These are phyloP conservation scores for Perdita meconis DNA, from an alignment of 2,888 invertebrate species.

Conservation along the genomic window DNA sequence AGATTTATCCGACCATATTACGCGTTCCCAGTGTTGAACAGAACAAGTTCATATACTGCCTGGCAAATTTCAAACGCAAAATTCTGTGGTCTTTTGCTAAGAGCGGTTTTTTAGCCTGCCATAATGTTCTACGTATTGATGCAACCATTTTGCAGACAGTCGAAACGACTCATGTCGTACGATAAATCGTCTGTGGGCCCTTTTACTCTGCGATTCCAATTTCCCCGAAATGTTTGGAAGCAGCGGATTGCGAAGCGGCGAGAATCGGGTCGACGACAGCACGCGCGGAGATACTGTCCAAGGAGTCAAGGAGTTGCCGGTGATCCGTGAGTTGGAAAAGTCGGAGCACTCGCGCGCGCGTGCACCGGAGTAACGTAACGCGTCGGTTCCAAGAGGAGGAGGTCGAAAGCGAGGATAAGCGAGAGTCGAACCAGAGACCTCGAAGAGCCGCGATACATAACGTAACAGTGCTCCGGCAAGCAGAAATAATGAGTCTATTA, in stretches of 20 bases:
- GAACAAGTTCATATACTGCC: conserved; percentile 5
- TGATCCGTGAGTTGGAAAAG: conserved; percentile 32
- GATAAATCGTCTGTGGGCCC: too few relatives aligned
- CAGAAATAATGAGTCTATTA: conserved; percentile 82
- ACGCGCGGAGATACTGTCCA: too few relatives aligned
- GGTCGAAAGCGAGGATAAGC: conserved; percentile 78
- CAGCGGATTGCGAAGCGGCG: too few relatives aligned
- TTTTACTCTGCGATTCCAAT: too few relatives aligned
- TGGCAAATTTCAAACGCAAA: conserved; percentile 10
- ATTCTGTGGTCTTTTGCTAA: conserved; percentile 14
- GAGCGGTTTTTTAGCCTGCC: conserved; percentile 8
- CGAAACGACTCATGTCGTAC: too few relatives aligned
- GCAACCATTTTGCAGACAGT: too few relatives aligned
- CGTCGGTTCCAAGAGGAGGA: conserved; percentile 75
- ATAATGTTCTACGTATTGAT: neutral
- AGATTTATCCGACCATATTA: conserved; percentile 8
- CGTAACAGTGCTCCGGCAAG: conserved; percentile 79
- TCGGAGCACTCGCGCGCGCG: conserved; percentile 17
- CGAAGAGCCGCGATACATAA: conserved; percentile 78
- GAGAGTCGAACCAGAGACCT: conserved; percentile 79
- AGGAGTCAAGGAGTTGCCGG: too few relatives aligned
- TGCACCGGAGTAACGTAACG: conserved; percentile 54
- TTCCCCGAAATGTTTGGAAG: too few relatives aligned
- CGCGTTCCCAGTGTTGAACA: conserved; percentile 6
- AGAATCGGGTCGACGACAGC: conserved; percentile 33